Base-by-base conservation (phyloP, 2,113 vertebrate genomes). In the Ornithorhynchus anatinus region DNA sequence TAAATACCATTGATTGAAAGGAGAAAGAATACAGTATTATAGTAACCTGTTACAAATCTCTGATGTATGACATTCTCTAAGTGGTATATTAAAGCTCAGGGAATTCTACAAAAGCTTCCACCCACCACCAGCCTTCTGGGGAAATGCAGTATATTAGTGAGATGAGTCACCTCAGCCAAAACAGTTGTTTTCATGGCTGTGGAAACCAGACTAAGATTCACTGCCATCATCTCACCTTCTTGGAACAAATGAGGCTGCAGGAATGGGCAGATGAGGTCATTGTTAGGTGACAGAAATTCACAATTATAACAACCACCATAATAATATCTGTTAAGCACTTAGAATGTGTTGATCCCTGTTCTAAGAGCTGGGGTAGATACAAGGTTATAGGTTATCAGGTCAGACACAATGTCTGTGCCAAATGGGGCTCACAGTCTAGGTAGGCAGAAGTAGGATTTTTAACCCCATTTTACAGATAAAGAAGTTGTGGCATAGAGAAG, bases 121-220 rank as follows among this genome's bases (percentile, higher is more conserved):
- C 81, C 72, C 75, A 52, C 76, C 1, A 2, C 56, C 36, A 0
- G 56, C 39, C 68, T 27, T 56, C 12, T 35, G 69, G 64, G 32
- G 63, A 72, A 50, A 59, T 3, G 4, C 3, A 32, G 79, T 80
- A 19, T 80, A 64, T 75, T 60, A 74, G 64, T 38, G 29, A 52
- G 66, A 73, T 80, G 81, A 82, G 66, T 84, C 81, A 86, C 29
- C 5, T 2, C 23, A 38, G 43, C 59, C 72, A 69, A 66, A 44
- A 59, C 56, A 27, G 25, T 27, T 14, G 16, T 23, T 16, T 50
- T 50, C 15, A 66, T 42, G 59, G 63, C 63, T 52, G 25, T 72
- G 39, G 72, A 53, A 58, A 76, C 70, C 36, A 8, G 17, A 73
- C 60, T 62, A 51, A 47, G 56, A 63, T 29, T 3, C 22, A 22